Base-by-base conservation (phyloP, 2,113 vertebrate genomes). In the Vidua macroura region DNA sequence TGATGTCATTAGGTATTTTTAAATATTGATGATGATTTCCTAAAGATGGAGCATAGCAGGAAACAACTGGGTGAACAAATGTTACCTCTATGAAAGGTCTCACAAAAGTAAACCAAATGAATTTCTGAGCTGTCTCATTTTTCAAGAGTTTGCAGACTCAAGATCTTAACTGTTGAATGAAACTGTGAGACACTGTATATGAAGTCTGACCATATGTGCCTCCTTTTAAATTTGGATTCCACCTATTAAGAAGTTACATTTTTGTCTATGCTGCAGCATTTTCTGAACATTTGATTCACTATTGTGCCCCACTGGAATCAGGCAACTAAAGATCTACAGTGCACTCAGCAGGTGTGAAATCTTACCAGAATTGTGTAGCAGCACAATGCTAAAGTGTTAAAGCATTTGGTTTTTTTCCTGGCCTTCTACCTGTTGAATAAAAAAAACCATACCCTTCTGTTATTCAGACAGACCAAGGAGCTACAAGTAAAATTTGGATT, bases 401-500 rank as follows among this genome's bases (percentile, higher is more conserved):
- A 85, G 24, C 6, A 44, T 58, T 63, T 4, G 1, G 0, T 0
- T 4, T 62, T 77, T 53, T 59, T n/a, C n/a, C 58, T 52, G 49
- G 35, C 17, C 24, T 66, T 90, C 46, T 58, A 35, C 1, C 1
- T 49, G 20, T 58, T 77, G 68, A 69, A 78, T 28, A 82, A 43
- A 7, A 86, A 86, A 95, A 78, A 51, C 1, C 8, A 59, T 1
- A 25, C 17, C n/a, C 1, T 35, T 72, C 16, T 72, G 12, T n/a
- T 52, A 48, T 68, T 79, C 59, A 68, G 48, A 62, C 28, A 59
- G 62, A 88, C 31, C 43, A 63, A 31, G 52, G 28, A 79, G 27
- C 41, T 81, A 77, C 8, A 69, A 62, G n/a, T 30, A 90, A 82
- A 70, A 82, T 55, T n/a, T 59, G 31, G 17, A 60, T 69, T 83